A percentile compares a stretch with the other conserved stretches of the same genome.
Evolutionary conservation across 2,888 invertebrate species (phyloP).

Genomic region (Rhorus exstirpatorius): DNA sequence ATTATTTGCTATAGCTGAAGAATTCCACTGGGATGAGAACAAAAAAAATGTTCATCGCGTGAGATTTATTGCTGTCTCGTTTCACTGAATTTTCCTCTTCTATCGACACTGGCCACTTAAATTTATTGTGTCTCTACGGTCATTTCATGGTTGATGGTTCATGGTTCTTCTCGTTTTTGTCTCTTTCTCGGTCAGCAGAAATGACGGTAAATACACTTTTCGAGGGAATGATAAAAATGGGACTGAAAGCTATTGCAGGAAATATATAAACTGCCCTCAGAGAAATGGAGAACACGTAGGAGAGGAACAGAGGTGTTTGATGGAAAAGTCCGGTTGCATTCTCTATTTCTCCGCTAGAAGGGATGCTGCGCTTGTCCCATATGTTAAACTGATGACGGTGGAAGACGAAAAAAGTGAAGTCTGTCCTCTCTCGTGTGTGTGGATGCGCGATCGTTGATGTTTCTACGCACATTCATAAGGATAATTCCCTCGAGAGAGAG

Average conservation of each 20-base stretch:
- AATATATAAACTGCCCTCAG: conserved; percentile 41
- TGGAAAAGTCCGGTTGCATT: conserved; percentile 13
- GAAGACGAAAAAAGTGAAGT: not conserved
- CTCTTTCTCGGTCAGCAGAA: conserved; percentile 12
- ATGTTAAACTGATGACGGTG: conserved; percentile 27
- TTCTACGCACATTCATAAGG: conserved; percentile 38
- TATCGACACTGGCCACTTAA: not conserved
- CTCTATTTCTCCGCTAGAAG: not conserved
- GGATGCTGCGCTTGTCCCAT: conserved; percentile 14
- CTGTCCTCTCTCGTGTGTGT: conserved; percentile 14
- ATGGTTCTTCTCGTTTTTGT: not conserved
- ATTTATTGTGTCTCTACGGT: not conserved
- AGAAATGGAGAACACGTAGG: not conserved
- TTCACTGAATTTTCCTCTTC: conserved; percentile 38
- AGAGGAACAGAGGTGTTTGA: not conserved
- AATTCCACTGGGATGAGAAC: not conserved
- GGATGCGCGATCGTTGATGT: conserved; percentile 39
- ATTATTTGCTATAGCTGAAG: not conserved
- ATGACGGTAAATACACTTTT: conserved; percentile 20
- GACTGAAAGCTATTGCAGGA: conserved; percentile 8
- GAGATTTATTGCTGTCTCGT: conserved; percentile 35
- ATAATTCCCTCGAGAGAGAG: conserved; percentile 17
- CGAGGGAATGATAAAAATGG: conserved; percentile 33
- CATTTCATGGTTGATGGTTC: too few species aligned
- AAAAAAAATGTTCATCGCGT: conserved; percentile 11